Conservation (phyloP, 2,888 invertebrate species). For the Acanthopleura granulata region DNA sequence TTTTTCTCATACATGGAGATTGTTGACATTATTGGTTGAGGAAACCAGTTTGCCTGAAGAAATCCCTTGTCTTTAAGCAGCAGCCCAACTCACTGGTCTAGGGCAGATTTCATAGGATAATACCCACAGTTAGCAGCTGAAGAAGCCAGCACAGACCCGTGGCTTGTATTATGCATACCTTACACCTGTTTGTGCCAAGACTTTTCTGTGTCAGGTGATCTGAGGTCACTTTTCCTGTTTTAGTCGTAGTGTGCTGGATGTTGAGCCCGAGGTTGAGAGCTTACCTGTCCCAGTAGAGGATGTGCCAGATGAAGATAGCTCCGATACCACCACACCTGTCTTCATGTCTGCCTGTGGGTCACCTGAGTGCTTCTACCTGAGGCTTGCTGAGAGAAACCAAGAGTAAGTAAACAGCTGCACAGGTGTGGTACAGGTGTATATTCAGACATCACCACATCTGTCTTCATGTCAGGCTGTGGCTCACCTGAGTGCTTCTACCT, state of each 20-base stretch:
- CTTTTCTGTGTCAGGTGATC: too few relatives aligned
- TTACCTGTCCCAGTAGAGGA: not conserved
- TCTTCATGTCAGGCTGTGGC: slow-evolving; percentile 29
- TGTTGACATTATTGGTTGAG: too few relatives aligned
- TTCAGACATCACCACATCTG: not conserved
- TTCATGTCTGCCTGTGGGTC: slow-evolving; percentile 29
- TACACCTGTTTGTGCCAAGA: too few relatives aligned
- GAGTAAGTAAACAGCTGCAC: slow-evolving; percentile 38
- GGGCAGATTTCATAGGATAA: too few relatives aligned
- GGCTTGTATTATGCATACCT: too few relatives aligned
- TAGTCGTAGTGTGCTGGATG: not conserved
- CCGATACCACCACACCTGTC: not conserved
- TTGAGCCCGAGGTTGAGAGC: not conserved
- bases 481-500: slow-evolving; percentile 47
- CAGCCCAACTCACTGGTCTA: too few relatives aligned
- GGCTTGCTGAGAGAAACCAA: slow-evolving; percentile 39
- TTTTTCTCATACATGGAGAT: too few relatives aligned
- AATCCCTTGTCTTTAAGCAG: too few relatives aligned
- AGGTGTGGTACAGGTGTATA: too few relatives aligned
- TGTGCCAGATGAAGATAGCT: not conserved
- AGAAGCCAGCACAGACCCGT: too few relatives aligned
- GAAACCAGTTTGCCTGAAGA: too few relatives aligned
- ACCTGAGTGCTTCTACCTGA: slow-evolving; percentile 49
- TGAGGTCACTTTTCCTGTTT: not conserved
- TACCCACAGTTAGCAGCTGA: too few relatives aligned